Evolutionary conservation across 1,140 invertebrate genomes (phyloP).

Genomic region (Drosophila sproati): DNA sequence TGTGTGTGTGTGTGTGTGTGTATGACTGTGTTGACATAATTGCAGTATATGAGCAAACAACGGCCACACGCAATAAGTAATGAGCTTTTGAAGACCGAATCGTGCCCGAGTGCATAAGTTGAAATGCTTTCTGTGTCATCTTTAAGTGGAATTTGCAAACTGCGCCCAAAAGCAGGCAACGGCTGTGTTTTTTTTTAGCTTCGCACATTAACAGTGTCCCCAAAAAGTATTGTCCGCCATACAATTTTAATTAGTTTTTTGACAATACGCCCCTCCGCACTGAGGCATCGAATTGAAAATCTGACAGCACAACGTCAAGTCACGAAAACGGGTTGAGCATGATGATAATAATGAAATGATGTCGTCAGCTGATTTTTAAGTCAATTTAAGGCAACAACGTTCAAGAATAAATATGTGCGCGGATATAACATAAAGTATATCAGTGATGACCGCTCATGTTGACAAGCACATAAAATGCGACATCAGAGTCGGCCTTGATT

Average conservation of each 20-base stretch:
- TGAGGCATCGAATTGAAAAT: constrained; percentile 43
- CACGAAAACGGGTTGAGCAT: constrained; percentile 47
- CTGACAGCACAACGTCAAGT: constrained; percentile 57
- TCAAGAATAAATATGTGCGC: constrained; percentile 51
- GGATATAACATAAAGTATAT: constrained; percentile 44
- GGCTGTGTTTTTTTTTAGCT: constrained; percentile 16
- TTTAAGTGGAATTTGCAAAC: constrained; percentile 59
- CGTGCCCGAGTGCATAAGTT: constrained; percentile 62
- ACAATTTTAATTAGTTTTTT: constrained; percentile 72
- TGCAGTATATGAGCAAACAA: constrained; percentile 61
- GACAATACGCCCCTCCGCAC: constrained; percentile 6
- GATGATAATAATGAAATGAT: constrained; percentile 20
- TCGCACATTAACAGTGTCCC: constrained; percentile 44
- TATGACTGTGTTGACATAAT: constrained; percentile 51
- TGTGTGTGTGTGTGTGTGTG: constrained; percentile 20
- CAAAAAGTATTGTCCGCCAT: constrained; percentile 12
- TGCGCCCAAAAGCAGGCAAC: constrained; percentile 51
- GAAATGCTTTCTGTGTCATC: constrained; percentile 25
- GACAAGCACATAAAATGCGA: constrained; percentile 62
- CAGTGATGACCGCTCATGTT: constrained; percentile 54
- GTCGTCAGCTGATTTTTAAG: constrained; percentile 50
- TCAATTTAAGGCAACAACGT: constrained; percentile 6
- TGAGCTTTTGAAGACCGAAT: constrained; percentile 57
- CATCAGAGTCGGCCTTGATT: constrained; percentile 61
- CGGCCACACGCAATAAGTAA: constrained; percentile 43